Evolutionary conservation across 2,113 vertebrate species (phyloP).

Genomic region (Bostrychus sinensis): DNA sequence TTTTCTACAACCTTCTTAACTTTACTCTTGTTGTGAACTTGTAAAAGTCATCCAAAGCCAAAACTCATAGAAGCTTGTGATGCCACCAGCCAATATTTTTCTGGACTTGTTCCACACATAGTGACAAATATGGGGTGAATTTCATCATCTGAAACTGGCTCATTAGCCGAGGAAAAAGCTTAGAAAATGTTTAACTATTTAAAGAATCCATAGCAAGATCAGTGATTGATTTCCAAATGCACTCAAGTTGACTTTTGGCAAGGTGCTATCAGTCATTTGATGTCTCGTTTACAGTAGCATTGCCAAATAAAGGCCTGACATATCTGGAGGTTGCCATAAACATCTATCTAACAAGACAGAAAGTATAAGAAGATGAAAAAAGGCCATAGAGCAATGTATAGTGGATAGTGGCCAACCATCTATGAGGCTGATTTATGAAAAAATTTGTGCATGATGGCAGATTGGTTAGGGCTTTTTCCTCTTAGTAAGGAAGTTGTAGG

Average conservation of each 20-base stretch:
- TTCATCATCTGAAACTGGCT: constrained; percentile 31
- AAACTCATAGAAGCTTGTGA: constrained; percentile 5
- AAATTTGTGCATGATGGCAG: not conserved
- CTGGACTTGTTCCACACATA: not conserved
- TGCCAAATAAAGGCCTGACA: not conserved
- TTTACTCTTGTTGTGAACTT: constrained; percentile 15
- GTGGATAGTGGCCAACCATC: not conserved
- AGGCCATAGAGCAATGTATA: no score
- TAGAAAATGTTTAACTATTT: not conserved
- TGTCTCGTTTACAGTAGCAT: not conserved
- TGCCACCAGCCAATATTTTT: constrained; percentile 18
- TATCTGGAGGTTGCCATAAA: constrained; percentile 12
- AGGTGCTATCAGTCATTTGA: not conserved
- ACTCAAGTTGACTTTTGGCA: constrained; percentile 1
- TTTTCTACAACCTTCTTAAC: constrained; percentile 1
- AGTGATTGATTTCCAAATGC: constrained; percentile 9
- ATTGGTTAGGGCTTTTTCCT: not conserved
- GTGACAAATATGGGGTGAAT: not conserved
- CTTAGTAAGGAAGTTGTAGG: not conserved
- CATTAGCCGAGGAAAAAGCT: constrained; percentile 16
- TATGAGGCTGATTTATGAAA: not conserved
- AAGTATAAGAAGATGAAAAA: no score
- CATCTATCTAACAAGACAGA: not conserved
- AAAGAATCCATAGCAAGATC: constrained; percentile 1
- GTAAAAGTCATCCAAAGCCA: constrained; percentile 19